Base-by-base conservation (phyloP, 2,797 vertebrate genomes). In the Betta splendens region DNA sequence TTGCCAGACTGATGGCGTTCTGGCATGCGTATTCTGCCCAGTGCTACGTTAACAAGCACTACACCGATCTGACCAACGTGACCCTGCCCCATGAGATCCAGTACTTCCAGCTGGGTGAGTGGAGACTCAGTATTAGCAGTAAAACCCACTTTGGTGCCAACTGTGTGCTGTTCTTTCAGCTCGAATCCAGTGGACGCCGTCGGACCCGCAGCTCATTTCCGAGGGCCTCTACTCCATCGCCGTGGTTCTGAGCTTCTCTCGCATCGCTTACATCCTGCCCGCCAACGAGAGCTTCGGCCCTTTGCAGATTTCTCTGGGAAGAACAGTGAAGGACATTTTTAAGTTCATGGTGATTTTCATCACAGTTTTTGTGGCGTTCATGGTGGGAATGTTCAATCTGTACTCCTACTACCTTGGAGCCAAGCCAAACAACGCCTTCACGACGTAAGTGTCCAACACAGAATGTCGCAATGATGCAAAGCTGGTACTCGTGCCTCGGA, bases 301-400 rank as follows among this genome's bases (percentile, higher is more conserved):
- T 0, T 82, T 98, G 72, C 97, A 98, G 88, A 98, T 98, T 87
- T 98, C 96, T 0, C 91, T 98, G 44, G 97, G 97, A 54, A 91
- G 96, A 68, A 98, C 96, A 0, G 93, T 98, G 5, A 98, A 98
- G 87, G 97, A 99, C 75, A 98, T 98, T 79, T 98, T 99, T 84
- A 98, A 99, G 79, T 99, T 99, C 79, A 95, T 99, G 96, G 96
- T 99, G 77, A 95, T 98, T 84, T 99, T 99, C 76, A 96, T 96
- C 58, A 98, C 97, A 77, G 96, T 99, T 43, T 98, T 99, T 72
- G 95, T 99, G 86, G 97, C 97, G 71, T 99, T 99, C 87, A 98
- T 98, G 97, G 94, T 98, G 55, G 97, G 97, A 64, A 98, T 99
- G 96, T 99, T 99, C 87, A 98, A 94, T 65, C 94, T 99, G 58